Evolutionary conservation across 2,113 vertebrate genomes (phyloP), one percentile per base, ranked within the genome.

Genomic region (Colius striatus): DNA sequence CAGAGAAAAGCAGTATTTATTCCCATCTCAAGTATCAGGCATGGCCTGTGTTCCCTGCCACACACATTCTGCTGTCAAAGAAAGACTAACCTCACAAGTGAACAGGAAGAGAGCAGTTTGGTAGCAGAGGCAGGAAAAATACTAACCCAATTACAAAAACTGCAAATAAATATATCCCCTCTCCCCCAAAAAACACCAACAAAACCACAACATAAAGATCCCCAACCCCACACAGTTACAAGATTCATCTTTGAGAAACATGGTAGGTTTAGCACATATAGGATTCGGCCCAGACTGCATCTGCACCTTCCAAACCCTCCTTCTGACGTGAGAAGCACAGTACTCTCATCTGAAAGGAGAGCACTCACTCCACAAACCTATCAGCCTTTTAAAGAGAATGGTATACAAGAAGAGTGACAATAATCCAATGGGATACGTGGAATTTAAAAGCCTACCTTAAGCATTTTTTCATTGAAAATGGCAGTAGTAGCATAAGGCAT

Each of bases 401-500:
- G 25, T n/a, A 66, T 13, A 18, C 13, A 38, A 80, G 27, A 53
- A 80, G 66, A 27, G 45, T 34, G 4, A 82, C 87, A 71, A 78
- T 16, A 86, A 9, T 58, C 25, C 71, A 77, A n/a, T 6, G 13
- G 13, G 12, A 75, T 48, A 45, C 32, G 57, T 70, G 66, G 17
- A 15, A 75, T 47, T 83, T 43, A 41, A 75, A 90, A 63, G n/a
- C 51, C 65, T 97, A 99, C 99, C 99, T 99, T 99, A 38, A 98
- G 97, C 98, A 99, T 99, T 92, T 99, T 99, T 71, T 99, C 98
- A 86, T 98, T 98, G 73, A 99, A 98, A 94, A 99, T 87, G 38
- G 98, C 98, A 6, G 98, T 98, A 94, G 98, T 98, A 91, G 99
- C 99, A 58, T 99, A 99, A 30, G 99, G 99, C 99, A 99, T 99